Conservation (phyloP, 2,797 vertebrate species). For the Meriones psammophilus region DNA sequence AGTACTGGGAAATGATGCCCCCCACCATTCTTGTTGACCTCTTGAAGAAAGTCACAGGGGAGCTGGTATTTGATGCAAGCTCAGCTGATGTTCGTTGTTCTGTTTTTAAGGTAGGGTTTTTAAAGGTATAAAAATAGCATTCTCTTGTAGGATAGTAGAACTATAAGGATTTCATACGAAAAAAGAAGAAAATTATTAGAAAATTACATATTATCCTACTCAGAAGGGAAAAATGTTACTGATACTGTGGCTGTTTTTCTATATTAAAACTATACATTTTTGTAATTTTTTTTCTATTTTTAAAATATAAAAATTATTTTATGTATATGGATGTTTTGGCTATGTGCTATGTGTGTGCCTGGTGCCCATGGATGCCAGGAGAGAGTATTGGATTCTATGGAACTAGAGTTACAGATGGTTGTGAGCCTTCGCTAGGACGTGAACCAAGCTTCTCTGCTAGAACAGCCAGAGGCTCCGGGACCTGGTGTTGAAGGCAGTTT, state of each 20-base stretch:
- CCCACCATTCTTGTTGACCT: slow-evolving; percentile 93
- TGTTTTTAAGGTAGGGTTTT: slow-evolving; percentile 94
- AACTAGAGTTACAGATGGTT: background rate
- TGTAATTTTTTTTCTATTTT: background rate
- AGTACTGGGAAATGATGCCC: slow-evolving; percentile 97
- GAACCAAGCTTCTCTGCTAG: background rate
- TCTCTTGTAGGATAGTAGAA: background rate
- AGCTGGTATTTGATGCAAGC: slow-evolving; percentile 92
- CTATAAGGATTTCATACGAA: background rate
- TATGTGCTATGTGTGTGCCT: background rate
- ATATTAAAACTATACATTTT: background rate
- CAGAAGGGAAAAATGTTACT: background rate
- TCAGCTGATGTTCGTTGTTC: slow-evolving; percentile 96
- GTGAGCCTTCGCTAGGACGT: background rate
- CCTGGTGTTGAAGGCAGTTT: background rate
- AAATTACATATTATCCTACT: background rate
- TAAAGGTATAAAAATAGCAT: background rate
- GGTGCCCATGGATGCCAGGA: background rate
- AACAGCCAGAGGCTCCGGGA: background rate
- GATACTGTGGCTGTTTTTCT: background rate
- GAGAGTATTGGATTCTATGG: background rate
- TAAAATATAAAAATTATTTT: background rate
- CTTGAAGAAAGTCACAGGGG: slow-evolving; percentile 92
- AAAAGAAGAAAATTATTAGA: background rate
- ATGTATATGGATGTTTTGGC: background rate